Base-by-base conservation (phyloP, 2,797 vertebrate species). In the Brotogeris chrysoptera region DNA sequence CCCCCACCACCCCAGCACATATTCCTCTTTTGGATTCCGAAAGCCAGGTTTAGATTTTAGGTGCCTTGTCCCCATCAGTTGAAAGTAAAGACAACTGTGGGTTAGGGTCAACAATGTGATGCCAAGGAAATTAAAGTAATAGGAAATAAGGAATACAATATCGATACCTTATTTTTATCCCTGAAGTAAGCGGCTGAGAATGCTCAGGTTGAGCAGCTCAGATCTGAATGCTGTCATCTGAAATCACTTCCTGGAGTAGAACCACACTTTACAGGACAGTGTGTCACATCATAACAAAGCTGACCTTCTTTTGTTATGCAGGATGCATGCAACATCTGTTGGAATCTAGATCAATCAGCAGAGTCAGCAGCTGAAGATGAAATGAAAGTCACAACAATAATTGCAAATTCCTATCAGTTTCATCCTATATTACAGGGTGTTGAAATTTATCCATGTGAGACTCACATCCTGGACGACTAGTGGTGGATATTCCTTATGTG, bases 351-450 rank as follows among this genome's bases (percentile, higher is more conserved):
- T 95, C 86, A 96, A 95, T 93, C 90, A 81, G 97, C 97, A 97
- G 90, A 97, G 77, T 96, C 80, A 96, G 90, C 71, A 87, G 96
- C 92, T 96, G 90, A 97, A 97, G 96, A 97, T 86, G 96, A 97
- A 97, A 96, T 97, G 83, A 95, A 96, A 97, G 97, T 97, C 97
- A 97, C 95, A 94, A 96, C 94, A 95, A 95, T 96, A 97, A 97
- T 73, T 95, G 96, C 96, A 92, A 96, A 92, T 95, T 97, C 94
- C 66, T 97, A 93, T 85, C 79, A 34, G 95, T 80, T 97, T 95
- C 64, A 61, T 92, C 85, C 82, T 97, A 96, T 92, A 91, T 92
- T 95, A 90, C 85, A 89, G 32, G 87, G 96, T 92, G 95, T 82
- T 92, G 95, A 95, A 90, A 93, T 95, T 94, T 92, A 97, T 86